A percentile compares a stretch with the other conserved stretches of the same genome.
phyloP scores from a whole-genome alignment of 1,140 invertebrate species.

The Alviniconcha marisindica region DNA sequence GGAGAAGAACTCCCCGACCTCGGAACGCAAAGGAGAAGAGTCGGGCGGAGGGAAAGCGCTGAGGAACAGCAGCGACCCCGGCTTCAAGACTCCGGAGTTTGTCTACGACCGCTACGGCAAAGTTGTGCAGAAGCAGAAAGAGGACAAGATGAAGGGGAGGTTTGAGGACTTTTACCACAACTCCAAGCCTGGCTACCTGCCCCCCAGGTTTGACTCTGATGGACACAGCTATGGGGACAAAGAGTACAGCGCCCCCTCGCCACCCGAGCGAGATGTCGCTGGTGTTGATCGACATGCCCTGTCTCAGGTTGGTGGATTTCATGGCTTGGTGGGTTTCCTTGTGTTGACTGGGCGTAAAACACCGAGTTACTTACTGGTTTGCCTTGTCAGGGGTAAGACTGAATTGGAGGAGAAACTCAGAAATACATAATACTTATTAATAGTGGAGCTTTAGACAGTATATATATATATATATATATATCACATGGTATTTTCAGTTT shows the following conservation, averaged over 20 bases:
- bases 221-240: constrained; percentile 84
- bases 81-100: constrained; percentile 77
- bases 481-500: no score
- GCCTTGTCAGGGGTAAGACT: no score
- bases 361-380: no score
- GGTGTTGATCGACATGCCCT: constrained; percentile 54
- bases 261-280: constrained; percentile 84
- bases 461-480: no score
- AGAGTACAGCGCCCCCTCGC: constrained; percentile 85
- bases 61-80: constrained; percentile 68
- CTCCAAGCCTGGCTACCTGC: constrained; percentile 77
- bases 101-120: constrained; percentile 49
- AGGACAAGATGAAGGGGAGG: constrained; percentile 38
- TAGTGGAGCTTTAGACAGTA: no score
- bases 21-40: constrained; percentile 60
- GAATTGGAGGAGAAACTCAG: no score
- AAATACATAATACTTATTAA: no score
- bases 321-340: not conserved
- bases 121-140: constrained; percentile 44
- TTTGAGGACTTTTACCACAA: constrained; percentile 69
- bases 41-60: constrained; percentile 45
- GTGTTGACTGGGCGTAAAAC: not conserved
- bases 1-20: constrained; percentile 59
- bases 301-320: constrained; percentile 42
- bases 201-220: constrained; percentile 73